A percentile compares a stretch with the other conserved stretches of the same genome.
These are phyloP conservation scores for Pseudochirops cupreus DNA, from an alignment of 2,797 vertebrate genomes.

Conservation along the genomic window DNA sequence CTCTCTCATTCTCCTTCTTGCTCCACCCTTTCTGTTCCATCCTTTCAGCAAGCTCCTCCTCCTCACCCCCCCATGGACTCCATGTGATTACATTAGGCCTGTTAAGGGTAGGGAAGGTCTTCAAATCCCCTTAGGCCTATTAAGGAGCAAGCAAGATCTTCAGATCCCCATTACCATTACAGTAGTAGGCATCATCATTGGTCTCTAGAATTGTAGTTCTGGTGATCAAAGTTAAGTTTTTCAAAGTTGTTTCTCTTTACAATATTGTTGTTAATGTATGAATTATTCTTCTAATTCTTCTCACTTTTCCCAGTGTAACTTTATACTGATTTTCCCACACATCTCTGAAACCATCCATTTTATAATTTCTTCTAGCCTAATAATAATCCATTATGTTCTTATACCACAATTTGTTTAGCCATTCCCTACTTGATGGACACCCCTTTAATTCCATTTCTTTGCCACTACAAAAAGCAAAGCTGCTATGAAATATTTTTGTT, in stretches of 20 bases:
- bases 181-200: background rate
- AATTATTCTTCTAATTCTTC: background rate
- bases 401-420: background rate
- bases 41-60: no score
- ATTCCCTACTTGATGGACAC: background rate
- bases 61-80: no score
- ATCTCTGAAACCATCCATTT: background rate
- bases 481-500: background rate
- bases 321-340: background rate
- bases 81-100: no score
- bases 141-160: no score
- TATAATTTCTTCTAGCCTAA: background rate
- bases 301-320: background rate
- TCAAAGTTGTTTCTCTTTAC: background rate
- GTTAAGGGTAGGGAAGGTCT: no score
- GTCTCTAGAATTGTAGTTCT: background rate
- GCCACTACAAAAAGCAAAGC: background rate
- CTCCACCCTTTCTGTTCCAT: no score
- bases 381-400: background rate
- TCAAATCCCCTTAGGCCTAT: no score
- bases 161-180: no score
- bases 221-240: background rate
- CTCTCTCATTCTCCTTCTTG: no score
- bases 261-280: background rate
- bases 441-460: background rate